A percentile compares a stretch with the other conserved stretches of the same genome.
Conservation (phyloP, 2,113 vertebrate genomes). For the Centropus unirufus region DNA sequence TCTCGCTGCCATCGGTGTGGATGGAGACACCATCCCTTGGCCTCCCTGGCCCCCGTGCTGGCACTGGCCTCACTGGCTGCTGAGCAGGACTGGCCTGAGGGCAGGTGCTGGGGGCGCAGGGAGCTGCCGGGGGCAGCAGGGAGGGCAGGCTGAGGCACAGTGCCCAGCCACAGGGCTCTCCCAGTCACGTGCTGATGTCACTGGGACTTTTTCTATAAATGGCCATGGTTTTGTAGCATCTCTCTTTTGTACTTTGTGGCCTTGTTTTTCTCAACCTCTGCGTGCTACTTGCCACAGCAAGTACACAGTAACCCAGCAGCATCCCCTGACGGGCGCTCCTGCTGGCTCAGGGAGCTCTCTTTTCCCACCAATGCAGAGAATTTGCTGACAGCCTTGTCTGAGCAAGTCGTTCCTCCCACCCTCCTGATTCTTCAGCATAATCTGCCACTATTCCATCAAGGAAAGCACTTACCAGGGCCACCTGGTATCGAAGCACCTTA, state of each 20-base stretch:
- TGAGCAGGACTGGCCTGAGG: background rate
- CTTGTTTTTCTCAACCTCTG: background rate
- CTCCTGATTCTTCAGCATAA: background rate
- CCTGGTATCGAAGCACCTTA: constrained; percentile 86
- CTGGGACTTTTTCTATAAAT: constrained; percentile 38
- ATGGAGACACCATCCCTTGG: background rate
- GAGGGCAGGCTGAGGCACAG: constrained; percentile 11
- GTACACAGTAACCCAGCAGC: background rate
- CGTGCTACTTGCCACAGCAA: background rate
- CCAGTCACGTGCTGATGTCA: background rate
- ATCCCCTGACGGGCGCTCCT: fast-evolving
- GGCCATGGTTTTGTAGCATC: background rate
- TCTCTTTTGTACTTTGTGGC: background rate
- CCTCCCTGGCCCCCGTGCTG: background rate
- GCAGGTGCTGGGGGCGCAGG: background rate
- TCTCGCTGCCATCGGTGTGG: background rate
- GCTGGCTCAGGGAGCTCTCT: background rate
- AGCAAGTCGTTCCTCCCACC: background rate
- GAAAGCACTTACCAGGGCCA: constrained; percentile 81
- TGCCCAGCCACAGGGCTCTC: background rate
- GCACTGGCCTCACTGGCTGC: background rate
- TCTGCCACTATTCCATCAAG: background rate
- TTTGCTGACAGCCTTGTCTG: background rate
- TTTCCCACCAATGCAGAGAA: background rate
- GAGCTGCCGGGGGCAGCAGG: background rate